Base-by-base conservation (phyloP, 2,888 invertebrate genomes). In the Philhelius pedissequus region DNA sequence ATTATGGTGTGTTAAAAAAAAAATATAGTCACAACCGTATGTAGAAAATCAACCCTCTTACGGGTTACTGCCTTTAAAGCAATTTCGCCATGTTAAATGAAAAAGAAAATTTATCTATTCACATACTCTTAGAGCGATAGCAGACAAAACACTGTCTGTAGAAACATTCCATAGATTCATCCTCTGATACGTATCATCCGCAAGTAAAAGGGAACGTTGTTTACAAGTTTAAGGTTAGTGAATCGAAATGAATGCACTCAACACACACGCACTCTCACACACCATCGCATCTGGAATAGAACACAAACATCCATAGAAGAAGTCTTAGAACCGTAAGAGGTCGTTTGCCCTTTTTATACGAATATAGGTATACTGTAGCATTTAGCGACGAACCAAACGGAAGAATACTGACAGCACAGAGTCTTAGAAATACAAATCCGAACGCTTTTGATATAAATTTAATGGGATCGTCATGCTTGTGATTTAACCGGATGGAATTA, bases 341-440 rank as follows among this genome's bases (percentile, higher is more conserved):
- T 75, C 80, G 80, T 81, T 75, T 50, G 75, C 80, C 64, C 80
- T 64, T 75, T 69, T 27, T 27, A 45, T 13, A 45, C n/a, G n/a
- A n/a, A n/a, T n/a, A n/a, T n/a, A n/a, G n/a, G n/a, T n/a, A n/a
- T n/a, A n/a, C n/a, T n/a, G n/a, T 43, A 20, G 18, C 20, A 45
- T 40, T 40, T 5, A 48, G 22, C n/a, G n/a, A n/a, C n/a, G n/a
- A n/a, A n/a, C n/a, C n/a, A n/a, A n/a, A 48, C 45, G 6, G 5
- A 48, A 22, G 6, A 48, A 48, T 13, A 48, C 45, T 48, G 22
- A 6, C 11, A 2, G 9, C 4, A 6, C n/a, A 22, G 25, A 48
- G 48, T 35, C 20, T 35, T 48, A 30, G 11, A 74, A 43, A 25
- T 20, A 25, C 56, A 40, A 56, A 69, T 50, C 58, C 60, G 22